phyloP scores from a whole-genome alignment of 2,113 vertebrate species.

The Delphinus delphis region DNA sequence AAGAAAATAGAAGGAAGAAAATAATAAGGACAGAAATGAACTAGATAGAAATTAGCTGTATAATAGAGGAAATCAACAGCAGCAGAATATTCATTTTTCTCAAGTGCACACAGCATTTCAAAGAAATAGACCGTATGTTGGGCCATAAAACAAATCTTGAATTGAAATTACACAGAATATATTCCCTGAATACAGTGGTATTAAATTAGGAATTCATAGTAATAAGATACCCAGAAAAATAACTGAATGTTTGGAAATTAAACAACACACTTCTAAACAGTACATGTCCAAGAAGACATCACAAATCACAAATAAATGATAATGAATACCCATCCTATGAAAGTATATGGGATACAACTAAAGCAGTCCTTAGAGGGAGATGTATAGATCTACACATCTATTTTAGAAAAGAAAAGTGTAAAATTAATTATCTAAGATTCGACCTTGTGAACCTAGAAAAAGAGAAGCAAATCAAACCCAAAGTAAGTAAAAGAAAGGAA shows the following conservation, averaged over 20 bases:
- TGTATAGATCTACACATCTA: neutral
- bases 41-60: neutral
- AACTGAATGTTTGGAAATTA: conserved; percentile 22
- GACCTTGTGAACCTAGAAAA: neutral
- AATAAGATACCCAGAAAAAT: conserved; percentile 22
- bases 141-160: neutral
- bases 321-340: neutral
- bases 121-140: neutral
- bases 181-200: neutral
- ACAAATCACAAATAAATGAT: neutral
- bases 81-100: conserved; percentile 24
- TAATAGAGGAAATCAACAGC: neutral
- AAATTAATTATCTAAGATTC: neutral
- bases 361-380: neutral
- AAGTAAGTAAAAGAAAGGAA: neutral
- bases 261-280: neutral
- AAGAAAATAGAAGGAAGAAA: conserved; percentile 7
- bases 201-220: neutral
- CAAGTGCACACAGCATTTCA: neutral
- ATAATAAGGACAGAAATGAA: neutral
- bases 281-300: neutral
- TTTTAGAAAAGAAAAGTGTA: neutral
- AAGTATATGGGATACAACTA: neutral
- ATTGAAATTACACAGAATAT: conserved; percentile 22
- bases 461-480: neutral